These are phyloP conservation scores for Drosophila colorata DNA, from an alignment of 2,888 invertebrate species.

Conservation along the genomic window DNA sequence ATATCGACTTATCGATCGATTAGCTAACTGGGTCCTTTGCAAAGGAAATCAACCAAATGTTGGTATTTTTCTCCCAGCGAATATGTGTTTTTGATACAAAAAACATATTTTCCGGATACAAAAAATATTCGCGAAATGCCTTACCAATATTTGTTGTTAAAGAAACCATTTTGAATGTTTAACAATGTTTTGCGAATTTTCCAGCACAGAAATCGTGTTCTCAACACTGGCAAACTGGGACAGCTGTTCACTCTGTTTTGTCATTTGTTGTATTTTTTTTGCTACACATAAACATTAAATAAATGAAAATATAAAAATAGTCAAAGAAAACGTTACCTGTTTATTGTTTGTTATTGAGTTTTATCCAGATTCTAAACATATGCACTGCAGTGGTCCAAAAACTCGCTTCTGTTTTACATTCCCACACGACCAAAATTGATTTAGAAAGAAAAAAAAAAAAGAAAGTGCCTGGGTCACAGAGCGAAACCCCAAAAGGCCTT, in stretches of 20 bases:
- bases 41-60: constrained; percentile 1
- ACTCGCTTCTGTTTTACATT: constrained; percentile 35
- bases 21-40: not conserved
- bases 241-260: constrained; percentile 64
- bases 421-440: constrained; percentile 45
- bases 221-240: constrained; percentile 47
- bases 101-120: not conserved
- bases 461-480: constrained; percentile 57
- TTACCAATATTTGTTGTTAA: not conserved
- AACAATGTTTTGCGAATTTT: constrained; percentile 19
- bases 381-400: constrained; percentile 46
- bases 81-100: not conserved
- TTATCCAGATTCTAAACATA: constrained; percentile 37
- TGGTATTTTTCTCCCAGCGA: not conserved
- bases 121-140: not conserved
- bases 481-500: constrained; percentile 58
- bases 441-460: constrained; percentile 65
- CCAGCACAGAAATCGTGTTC: constrained; percentile 21
- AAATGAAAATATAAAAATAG: constrained; percentile 61
- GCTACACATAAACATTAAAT: constrained; percentile 60
- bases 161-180: not conserved
- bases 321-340: constrained; percentile 56
- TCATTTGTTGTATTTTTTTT: constrained; percentile 61
- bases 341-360: constrained; percentile 62
- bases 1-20: not conserved